phyloP scores from a whole-genome alignment of 2,888 invertebrate species.

The Chymomyza fuscimana region DNA sequence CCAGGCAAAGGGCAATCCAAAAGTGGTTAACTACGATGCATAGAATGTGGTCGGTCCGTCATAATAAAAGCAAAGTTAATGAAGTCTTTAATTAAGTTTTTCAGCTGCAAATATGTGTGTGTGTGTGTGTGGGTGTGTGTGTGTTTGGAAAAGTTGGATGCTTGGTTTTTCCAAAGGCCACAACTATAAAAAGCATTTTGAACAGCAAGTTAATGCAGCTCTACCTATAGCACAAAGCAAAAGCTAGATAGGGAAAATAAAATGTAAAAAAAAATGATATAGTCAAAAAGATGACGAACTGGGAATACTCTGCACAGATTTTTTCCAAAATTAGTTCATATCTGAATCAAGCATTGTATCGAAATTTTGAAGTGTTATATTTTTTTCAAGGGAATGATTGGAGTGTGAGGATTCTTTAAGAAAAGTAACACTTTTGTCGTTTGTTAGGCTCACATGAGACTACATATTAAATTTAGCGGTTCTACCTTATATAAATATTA shows the following conservation, averaged over 20 bases:
- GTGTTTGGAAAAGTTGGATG: slow-evolving; percentile 14
- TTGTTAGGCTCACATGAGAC: too few species aligned
- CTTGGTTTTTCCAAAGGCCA: slow-evolving; percentile 15
- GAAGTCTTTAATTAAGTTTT: slow-evolving; percentile 68
- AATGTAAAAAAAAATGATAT: slow-evolving; percentile 11
- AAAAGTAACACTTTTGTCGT: too few species aligned
- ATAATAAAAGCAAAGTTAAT: slow-evolving; percentile 59
- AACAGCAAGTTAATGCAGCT: slow-evolving; percentile 21
- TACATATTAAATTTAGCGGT: too few species aligned
- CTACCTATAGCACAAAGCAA: slow-evolving; percentile 27
- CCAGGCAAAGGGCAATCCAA: background rate
- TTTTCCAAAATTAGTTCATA: too few species aligned
- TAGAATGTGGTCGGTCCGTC: slow-evolving; percentile 10
- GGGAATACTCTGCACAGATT: background rate
- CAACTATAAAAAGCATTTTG: slow-evolving; percentile 37
- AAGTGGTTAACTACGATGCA: background rate
- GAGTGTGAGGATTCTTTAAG: too few species aligned
- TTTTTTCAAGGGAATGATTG: too few species aligned
- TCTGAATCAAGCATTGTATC: too few species aligned
- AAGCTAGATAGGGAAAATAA: slow-evolving; percentile 2
- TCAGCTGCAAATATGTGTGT: slow-evolving; percentile 17
- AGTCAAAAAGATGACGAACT: slow-evolving; percentile 26
- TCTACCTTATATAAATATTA: too few species aligned
- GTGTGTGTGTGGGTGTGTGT: slow-evolving; percentile 7
- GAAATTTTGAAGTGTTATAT: too few species aligned